Conservation (phyloP, 2,888 invertebrate species). For the Calameuta filiformis region DNA sequence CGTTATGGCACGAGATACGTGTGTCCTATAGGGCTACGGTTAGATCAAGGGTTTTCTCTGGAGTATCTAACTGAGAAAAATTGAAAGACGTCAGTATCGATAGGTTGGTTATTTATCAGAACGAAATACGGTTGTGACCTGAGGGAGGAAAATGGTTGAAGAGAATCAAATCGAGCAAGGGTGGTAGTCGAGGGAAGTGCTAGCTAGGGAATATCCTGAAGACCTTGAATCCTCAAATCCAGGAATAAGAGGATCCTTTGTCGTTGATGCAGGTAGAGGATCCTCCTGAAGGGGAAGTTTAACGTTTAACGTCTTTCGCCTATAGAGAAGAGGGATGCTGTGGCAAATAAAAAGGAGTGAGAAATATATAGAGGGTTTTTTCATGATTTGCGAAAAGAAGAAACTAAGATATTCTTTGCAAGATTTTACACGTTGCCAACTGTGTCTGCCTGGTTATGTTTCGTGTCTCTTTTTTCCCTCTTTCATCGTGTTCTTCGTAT, state of each 20-base stretch:
- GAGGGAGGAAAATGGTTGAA: neutral
- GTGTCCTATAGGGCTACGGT: neutral
- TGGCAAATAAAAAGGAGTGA: neutral
- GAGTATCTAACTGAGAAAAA: constrained; percentile 3
- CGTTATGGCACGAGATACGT: neutral
- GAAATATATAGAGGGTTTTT: neutral
- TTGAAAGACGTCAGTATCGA: constrained; percentile 27
- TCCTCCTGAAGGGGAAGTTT: neutral
- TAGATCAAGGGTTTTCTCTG: neutral
- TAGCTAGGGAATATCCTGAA: neutral
- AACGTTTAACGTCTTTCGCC: neutral
- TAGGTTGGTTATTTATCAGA: constrained; percentile 41
- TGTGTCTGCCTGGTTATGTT: neutral
- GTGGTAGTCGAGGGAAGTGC: neutral
- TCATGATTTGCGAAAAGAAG: neutral
- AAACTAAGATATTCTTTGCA: neutral
- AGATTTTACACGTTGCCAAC: neutral
- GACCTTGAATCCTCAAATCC: neutral
- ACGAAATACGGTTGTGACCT: neutral
- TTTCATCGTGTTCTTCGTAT: neutral
- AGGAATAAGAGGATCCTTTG: neutral
- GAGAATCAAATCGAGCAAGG: neutral
- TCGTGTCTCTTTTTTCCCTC: neutral
- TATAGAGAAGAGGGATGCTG: neutral
- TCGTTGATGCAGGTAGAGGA: neutral